Evolutionary conservation across 2,888 invertebrate species (phyloP).

Genomic region (Craniophora ligustri): DNA sequence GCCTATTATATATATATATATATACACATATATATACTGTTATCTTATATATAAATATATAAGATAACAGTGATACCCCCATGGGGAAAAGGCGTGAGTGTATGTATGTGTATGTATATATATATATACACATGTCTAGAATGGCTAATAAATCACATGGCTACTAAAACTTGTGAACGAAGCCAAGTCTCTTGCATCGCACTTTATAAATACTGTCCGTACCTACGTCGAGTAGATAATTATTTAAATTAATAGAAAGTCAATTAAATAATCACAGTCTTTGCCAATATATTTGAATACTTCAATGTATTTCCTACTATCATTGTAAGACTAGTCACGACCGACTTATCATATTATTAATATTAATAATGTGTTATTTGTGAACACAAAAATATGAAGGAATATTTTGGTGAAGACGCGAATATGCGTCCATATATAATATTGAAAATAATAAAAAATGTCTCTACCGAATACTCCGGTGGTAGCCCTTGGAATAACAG

Average conservation of each 20-base stretch:
- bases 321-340: slow-evolving; percentile 32
- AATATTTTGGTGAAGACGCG: slow-evolving; percentile 71
- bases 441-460: slow-evolving; percentile 80
- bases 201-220: background rate
- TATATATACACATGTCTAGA: too few species aligned
- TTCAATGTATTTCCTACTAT: slow-evolving; percentile 24
- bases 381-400: slow-evolving; percentile 66
- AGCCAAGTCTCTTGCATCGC: background rate
- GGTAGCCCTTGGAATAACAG: slow-evolving; percentile 86
- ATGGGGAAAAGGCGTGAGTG: too few species aligned
- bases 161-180: too few species aligned
- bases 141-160: too few species aligned
- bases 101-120: too few species aligned
- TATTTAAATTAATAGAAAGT: slow-evolving; percentile 40
- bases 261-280: slow-evolving; percentile 34
- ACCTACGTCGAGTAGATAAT: too few species aligned
- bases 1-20: too few species aligned
- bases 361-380: slow-evolving; percentile 39
- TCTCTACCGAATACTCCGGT: slow-evolving; percentile 76
- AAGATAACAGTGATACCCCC: too few species aligned
- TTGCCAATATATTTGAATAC: slow-evolving; percentile 45
- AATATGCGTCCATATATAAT: slow-evolving; percentile 79
- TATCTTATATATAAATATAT: too few species aligned
- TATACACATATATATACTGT: too few species aligned
- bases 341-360: slow-evolving; percentile 35